These are phyloP conservation scores for Syngnathus rostellatus DNA, from an alignment of 2,797 vertebrate genomes.

Conservation along the genomic window DNA sequence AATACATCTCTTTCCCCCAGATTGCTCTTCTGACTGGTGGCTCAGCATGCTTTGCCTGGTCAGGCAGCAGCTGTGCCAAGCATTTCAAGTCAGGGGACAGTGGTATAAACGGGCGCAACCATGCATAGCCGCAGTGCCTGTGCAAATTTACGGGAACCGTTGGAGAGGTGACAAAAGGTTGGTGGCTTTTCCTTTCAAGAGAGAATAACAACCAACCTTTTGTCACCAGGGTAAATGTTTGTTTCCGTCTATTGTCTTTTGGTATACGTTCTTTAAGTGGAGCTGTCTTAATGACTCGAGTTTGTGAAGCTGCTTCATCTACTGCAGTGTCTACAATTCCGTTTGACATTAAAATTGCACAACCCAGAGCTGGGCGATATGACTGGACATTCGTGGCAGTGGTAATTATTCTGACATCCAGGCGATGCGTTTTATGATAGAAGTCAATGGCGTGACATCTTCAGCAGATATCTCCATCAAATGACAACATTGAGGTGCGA, in stretches of 20 bases:
- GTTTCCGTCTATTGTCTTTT: neutral
- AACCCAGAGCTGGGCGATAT: too few species aligned
- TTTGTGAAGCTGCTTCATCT: too few species aligned
- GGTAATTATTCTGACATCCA: too few species aligned
- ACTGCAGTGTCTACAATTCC: too few species aligned
- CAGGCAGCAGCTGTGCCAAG: slow-evolving; percentile 72
- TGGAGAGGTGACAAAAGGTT: slow-evolving; percentile 88
- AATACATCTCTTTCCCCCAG: slow-evolving; percentile 70
- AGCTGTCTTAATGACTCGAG: too few species aligned
- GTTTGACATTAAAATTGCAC: too few species aligned
- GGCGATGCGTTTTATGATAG: too few species aligned
- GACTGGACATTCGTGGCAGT: too few species aligned
- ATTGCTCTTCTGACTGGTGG: slow-evolving; percentile 69
- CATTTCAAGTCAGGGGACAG: slow-evolving; percentile 70
- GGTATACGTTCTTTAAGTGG: too few species aligned
- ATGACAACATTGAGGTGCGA: too few species aligned
- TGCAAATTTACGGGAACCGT: slow-evolving; percentile 68
- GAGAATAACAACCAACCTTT: slow-evolving; percentile 74
- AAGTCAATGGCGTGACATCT: too few species aligned
- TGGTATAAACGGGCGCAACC: slow-evolving; percentile 69
- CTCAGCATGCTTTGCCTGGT: slow-evolving; percentile 76
- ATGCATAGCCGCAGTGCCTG: slow-evolving; percentile 59
- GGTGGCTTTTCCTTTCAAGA: slow-evolving; percentile 76
- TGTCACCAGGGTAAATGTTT: slow-evolving; percentile 51
- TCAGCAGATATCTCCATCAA: too few species aligned